Percentiles rank a stretch among this genome's conserved stretches.
phyloP scores from a whole-genome alignment of 2,888 invertebrate species.

The Petrolisthes manimaculis region DNA sequence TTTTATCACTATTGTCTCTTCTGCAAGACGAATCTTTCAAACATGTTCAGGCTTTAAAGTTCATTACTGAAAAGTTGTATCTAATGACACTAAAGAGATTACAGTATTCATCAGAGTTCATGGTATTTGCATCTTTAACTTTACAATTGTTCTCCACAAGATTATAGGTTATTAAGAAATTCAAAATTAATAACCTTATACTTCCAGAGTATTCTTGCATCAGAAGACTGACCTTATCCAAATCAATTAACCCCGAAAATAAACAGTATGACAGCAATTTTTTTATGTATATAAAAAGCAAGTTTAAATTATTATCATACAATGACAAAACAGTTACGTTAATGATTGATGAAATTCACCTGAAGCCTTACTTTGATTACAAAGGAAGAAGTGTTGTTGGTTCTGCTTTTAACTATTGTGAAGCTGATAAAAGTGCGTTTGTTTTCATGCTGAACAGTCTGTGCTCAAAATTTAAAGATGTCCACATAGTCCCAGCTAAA shows the following conservation, averaged over 20 bases:
- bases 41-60: neutral
- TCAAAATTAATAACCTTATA: neutral
- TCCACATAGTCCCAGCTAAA: neutral
- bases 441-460: neutral
- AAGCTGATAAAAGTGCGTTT: neutral
- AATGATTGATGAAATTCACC: constrained; percentile 1
- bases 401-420: neutral
- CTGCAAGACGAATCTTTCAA: neutral
- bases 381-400: neutral
- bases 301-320: neutral
- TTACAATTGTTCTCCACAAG: neutral
- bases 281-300: too few relatives aligned
- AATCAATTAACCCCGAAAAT: neutral
- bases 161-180: neutral
- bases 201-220: neutral
- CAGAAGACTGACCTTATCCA: neutral
- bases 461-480: neutral
- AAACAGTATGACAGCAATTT: neutral
- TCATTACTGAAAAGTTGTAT: neutral
- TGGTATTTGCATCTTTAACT: neutral
- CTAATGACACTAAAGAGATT: neutral
- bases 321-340: neutral
- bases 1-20: neutral
- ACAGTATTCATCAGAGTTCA: neutral
- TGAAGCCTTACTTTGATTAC: neutral